Evolutionary conservation across 2,113 vertebrate genomes (phyloP), one percentile per base, ranked within the genome.

Genomic region (Ammospiza caudacuta): DNA sequence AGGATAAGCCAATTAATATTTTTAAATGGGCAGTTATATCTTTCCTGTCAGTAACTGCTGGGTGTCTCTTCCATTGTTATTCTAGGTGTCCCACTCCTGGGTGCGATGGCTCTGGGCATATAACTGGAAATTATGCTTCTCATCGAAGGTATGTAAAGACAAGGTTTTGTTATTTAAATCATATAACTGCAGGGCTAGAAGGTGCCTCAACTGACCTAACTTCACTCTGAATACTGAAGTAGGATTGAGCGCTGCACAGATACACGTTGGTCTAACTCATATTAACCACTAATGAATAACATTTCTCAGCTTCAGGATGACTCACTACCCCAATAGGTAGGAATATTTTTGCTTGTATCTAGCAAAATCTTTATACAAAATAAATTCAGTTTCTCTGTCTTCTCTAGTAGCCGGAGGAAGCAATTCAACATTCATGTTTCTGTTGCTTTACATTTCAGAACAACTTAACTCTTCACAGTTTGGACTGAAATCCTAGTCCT

Each of bases 31-130:
- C 11, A 46, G 17, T 67, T 94, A 0, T 12, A 11, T 49, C 39
- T 67, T 89, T 86, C 47, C 39, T 91, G 59, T 51, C 57, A 74
- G 57, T 97, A 92, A 96, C 69, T 39, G 28, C 37, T 90, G 58
- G 9, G 3, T 98, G 97, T 98, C 51, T 96, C 47, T 95, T 90
- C 52, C 24, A 10, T 90, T 92, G 44, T 97, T 96, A 96, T 98
- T 97, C 96, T 97, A 99, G 99, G 98, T 99, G 99, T 98, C 99
- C 99, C 92, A 99, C 99, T 35, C 99, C 99, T 95, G 99, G 99
- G 93, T 99, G 99, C 93, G 99, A 99, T 80, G 99, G 99, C 97
- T 99, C 99, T 93, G 99, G 99, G 96, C 99, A 99, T 98, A 99
- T 99, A 97, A 99, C 99, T 75, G 99, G 99, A 98, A 99, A 99